These are phyloP conservation scores for Ochlodes sylvanus DNA, from an alignment of 2,888 invertebrate species.

Conservation along the genomic window DNA sequence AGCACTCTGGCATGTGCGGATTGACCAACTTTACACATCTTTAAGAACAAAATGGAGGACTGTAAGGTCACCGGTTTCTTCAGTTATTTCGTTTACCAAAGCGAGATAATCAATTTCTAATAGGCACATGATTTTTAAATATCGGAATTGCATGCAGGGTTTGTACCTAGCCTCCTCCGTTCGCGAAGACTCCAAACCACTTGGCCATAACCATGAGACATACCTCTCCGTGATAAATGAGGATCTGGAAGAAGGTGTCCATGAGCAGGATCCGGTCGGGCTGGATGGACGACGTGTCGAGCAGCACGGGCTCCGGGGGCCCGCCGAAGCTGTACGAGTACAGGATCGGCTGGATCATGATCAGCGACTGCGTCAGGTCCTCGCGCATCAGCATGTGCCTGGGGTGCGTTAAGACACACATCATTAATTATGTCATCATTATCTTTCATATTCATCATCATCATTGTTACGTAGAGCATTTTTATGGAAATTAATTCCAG, in stretches of 20 bases:
- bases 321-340: slow-evolving; percentile 99
- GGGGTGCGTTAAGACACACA: slow-evolving; percentile 41
- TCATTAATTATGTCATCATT: not conserved
- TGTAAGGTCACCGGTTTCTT: too few relatives aligned
- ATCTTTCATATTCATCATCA: too few relatives aligned
- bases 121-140: too few relatives aligned
- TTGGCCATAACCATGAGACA: slow-evolving; percentile 4
- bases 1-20: too few relatives aligned
- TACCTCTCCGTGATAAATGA: slow-evolving; percentile 99
- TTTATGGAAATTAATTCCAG: too few relatives aligned
- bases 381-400: slow-evolving; percentile 99
- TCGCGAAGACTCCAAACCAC: too few relatives aligned
- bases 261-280: slow-evolving; percentile 98
- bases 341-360: slow-evolving; percentile 99
- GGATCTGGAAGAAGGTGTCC: slow-evolving; percentile 99
- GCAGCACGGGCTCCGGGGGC: slow-evolving; percentile 97
- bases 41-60: not conserved
- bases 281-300: slow-evolving; percentile 99
- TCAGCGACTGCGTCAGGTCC: slow-evolving; percentile 97
- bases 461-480: too few relatives aligned
- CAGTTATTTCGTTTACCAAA: too few relatives aligned
- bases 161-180: too few relatives aligned
- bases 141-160: too few relatives aligned
- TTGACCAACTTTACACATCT: not conserved
- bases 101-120: too few relatives aligned